phyloP scores from a whole-genome alignment of 2,797 vertebrate genomes.

The Podarcis lilfordi region DNA sequence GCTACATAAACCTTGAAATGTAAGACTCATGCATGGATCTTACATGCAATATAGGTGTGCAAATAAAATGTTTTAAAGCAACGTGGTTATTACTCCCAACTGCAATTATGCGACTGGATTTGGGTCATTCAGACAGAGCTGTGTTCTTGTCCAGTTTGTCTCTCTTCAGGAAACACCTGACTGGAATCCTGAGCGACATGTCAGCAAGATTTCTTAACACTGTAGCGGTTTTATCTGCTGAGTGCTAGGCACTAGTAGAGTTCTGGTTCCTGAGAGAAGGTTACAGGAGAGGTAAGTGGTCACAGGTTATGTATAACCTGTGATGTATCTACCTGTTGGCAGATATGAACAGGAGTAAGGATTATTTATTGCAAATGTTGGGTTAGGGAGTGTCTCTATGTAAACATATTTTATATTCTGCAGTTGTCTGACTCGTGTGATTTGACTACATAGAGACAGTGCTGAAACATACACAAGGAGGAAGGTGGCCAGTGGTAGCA shows the following conservation, averaged over 20 bases:
- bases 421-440: conserved; percentile 36
- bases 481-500: conserved; percentile 21
- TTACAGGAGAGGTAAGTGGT: conserved; percentile 61
- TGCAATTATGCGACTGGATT: conserved; percentile 50
- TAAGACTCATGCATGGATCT: conserved; percentile 55
- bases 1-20: conserved; percentile 68
- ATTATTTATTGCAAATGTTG: conserved; percentile 36
- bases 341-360: conserved; percentile 55
- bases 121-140: conserved; percentile 56
- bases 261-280: conserved; percentile 76
- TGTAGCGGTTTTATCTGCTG: conserved; percentile 70
- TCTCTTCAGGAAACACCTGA: conserved; percentile 67
- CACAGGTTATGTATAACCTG: conserved; percentile 54
- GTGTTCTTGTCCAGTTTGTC: conserved; percentile 52
- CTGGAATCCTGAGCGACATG: conserved; percentile 65
- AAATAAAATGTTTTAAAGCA: conserved; percentile 49
- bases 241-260: conserved; percentile 78
- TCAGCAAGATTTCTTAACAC: conserved; percentile 70
- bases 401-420: conserved; percentile 36
- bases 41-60: conserved; percentile 45
- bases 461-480: conserved; percentile 34
- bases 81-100: conserved; percentile 52
- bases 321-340: conserved; percentile 29
- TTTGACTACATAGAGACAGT: conserved; percentile 21
- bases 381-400: conserved; percentile 26